Evolutionary conservation across 2,113 vertebrate species (phyloP).

Genomic region (Catagonus wagneri): DNA sequence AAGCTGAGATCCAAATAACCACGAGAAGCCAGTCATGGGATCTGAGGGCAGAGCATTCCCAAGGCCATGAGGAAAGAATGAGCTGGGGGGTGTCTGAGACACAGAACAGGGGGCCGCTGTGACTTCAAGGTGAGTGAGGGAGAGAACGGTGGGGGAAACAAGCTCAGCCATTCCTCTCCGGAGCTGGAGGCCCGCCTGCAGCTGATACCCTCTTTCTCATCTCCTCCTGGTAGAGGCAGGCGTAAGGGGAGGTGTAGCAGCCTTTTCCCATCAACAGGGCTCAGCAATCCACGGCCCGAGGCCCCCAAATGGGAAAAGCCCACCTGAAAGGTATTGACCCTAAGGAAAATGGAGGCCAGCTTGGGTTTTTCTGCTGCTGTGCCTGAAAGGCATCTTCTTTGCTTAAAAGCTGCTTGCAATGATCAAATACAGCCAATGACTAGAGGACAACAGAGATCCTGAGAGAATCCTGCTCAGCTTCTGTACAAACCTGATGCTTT

Average conservation of each 20-base stretch:
- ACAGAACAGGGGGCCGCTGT: not conserved
- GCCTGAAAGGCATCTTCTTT: not conserved
- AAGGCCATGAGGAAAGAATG: not conserved
- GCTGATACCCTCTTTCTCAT: not conserved
- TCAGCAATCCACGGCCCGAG: not conserved
- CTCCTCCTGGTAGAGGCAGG: not conserved
- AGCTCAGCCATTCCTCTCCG: fast-evolving
- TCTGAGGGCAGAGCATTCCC: not conserved
- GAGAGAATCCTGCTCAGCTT: not conserved
- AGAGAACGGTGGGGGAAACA: not conserved
- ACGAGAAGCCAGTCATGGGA: not conserved
- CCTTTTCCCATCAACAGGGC: not conserved
- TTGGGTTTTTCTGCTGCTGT: not conserved
- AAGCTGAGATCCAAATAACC: not conserved
- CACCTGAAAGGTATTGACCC: not conserved
- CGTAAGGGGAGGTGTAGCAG: not conserved
- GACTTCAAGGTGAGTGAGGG: not conserved
- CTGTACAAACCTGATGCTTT: not conserved
- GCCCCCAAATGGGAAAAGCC: not conserved
- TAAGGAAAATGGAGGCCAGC: not conserved
- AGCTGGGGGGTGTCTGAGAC: not conserved
- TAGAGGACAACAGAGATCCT: not conserved
- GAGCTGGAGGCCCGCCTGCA: not conserved
- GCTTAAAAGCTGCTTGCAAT: not conserved
- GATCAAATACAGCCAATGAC: not conserved